Conservation (phyloP, 1,140 invertebrate species). For the Calliopsis andreniformis region DNA sequence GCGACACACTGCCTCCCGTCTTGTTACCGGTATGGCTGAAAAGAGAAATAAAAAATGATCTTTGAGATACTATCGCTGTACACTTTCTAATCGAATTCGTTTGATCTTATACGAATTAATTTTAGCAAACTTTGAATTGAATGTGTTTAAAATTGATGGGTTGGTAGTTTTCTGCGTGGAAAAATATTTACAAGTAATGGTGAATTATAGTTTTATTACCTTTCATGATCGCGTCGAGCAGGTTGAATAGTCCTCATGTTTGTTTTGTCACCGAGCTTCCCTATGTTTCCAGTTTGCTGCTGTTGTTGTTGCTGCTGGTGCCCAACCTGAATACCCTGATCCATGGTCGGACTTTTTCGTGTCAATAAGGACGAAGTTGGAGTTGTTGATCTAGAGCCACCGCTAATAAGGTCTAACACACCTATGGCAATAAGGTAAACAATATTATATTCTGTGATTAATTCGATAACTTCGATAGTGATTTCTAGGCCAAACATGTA, state of each 20-base stretch:
- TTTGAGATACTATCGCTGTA: too few relatives aligned
- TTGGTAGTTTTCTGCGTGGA: too few relatives aligned
- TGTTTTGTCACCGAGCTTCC: conserved; percentile 74
- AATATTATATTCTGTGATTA: conserved; percentile 8
- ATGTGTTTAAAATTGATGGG: too few relatives aligned
- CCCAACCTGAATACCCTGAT: conserved; percentile 89
- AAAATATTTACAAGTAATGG: too few relatives aligned
- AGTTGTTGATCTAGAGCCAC: conserved; percentile 89
- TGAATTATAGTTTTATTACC: conserved; percentile 60
- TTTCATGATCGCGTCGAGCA: conserved; percentile 75
- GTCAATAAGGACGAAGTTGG: conserved; percentile 85
- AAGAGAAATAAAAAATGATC: neutral
- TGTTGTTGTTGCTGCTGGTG: conserved; percentile 79
- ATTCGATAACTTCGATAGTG: neutral
- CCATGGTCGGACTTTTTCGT: conserved; percentile 90
- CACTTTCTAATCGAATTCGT: too few relatives aligned
- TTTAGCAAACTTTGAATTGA: too few relatives aligned
- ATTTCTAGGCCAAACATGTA: neutral
- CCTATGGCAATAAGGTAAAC: conserved; percentile 59
- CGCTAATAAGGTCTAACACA: conserved; percentile 89
- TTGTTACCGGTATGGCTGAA: conserved; percentile 72
- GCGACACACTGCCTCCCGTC: conserved; percentile 72
- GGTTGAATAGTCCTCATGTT: conserved; percentile 77
- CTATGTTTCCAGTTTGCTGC: conserved; percentile 72
- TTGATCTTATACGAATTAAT: too few relatives aligned